phyloP scores from a whole-genome alignment of 2,797 vertebrate species.

The Chiloscyllium punctatum region DNA sequence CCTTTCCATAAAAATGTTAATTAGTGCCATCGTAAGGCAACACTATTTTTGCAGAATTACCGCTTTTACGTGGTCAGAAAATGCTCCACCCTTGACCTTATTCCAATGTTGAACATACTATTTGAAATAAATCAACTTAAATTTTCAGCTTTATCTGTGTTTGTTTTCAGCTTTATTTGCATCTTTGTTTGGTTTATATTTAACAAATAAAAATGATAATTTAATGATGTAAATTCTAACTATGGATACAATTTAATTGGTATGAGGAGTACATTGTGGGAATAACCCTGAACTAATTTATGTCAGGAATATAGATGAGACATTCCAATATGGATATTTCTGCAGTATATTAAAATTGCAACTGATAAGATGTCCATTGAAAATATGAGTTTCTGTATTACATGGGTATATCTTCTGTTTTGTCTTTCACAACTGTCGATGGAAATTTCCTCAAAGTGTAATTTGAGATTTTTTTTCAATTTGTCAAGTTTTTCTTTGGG shows the following conservation, averaged over 20 bases:
- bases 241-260: neutral
- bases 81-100: neutral
- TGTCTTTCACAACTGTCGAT: neutral
- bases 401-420: neutral
- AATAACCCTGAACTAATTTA: neutral
- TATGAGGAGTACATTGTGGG: neutral
- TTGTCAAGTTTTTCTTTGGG: neutral
- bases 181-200: neutral
- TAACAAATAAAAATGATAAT: neutral
- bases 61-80: neutral
- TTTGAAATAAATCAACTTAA: neutral
- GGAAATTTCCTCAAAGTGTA: neutral
- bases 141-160: neutral
- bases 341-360: neutral
- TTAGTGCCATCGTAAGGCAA: constrained; percentile 20
- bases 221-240: neutral
- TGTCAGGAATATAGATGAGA: too few species aligned
- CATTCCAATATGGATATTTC: neutral
- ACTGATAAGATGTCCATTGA: neutral
- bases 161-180: neutral
- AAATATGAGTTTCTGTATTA: neutral
- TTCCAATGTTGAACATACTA: neutral
- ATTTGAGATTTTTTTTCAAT: neutral
- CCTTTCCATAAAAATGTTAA: constrained; percentile 37
- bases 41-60: constrained; percentile 28